Evolutionary conservation across 1,140 invertebrate genomes (phyloP).

Genomic region (Coenobita brevimanus): DNA sequence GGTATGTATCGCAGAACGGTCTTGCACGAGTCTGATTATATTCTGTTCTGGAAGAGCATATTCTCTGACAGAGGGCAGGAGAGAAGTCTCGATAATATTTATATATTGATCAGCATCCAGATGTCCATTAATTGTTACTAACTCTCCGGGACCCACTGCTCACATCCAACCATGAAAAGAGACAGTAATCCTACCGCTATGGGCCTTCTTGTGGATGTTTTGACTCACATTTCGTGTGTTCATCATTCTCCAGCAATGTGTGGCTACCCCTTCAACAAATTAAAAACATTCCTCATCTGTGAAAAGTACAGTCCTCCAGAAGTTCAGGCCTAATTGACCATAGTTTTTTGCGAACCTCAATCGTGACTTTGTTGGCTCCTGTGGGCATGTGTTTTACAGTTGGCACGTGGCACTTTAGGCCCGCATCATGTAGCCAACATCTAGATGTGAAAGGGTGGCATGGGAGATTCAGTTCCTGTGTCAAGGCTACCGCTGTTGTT

Average conservation of each 20-base stretch:
- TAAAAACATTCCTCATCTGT: constrained; percentile 4
- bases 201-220: background rate
- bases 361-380: background rate
- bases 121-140: no score
- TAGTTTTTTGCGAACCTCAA: background rate
- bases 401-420: background rate
- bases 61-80: no score
- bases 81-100: no score
- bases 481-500: background rate
- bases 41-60: no score
- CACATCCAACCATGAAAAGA: background rate
- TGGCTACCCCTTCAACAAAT: background rate
- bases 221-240: background rate
- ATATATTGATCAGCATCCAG: no score
- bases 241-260: background rate
- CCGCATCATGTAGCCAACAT: background rate
- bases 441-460: background rate
- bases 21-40: background rate
- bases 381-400: background rate
- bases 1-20: background rate
- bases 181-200: background rate
- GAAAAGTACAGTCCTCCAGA: constrained; percentile 18
- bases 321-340: background rate
- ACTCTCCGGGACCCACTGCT: no score
- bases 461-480: background rate